Conservation (phyloP, 2,888 invertebrate species). For the Ariolimax columbianus region DNA sequence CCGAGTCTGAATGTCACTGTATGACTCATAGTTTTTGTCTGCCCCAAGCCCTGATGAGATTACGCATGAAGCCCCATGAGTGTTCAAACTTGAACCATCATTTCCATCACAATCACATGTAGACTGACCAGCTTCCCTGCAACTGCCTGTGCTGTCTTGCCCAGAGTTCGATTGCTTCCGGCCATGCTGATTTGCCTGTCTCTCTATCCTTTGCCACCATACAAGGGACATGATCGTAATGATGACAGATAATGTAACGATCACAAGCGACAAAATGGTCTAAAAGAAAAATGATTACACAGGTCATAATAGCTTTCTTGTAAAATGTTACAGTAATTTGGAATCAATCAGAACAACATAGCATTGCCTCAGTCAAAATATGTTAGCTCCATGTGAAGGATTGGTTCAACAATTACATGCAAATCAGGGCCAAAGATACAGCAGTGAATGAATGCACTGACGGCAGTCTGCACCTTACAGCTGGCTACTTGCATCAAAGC, state of each 20-base stretch:
- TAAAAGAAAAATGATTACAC: constrained; percentile 58
- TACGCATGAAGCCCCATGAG: background rate
- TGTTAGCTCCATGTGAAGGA: too few species aligned
- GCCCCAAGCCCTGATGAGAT: background rate
- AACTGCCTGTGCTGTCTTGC: background rate
- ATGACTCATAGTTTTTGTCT: constrained; percentile 18
- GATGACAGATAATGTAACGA: constrained; percentile 78
- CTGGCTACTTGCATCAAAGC: too few species aligned
- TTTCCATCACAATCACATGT: background rate
- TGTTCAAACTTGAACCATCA: background rate
- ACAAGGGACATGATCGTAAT: constrained; percentile 90
- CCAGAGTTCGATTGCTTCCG: background rate
- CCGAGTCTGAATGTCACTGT: constrained; percentile 1
- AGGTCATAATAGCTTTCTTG: too few species aligned
- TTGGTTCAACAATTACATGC: too few species aligned
- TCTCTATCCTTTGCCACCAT: constrained; percentile 86
- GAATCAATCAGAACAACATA: too few species aligned
- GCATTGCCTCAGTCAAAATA: too few species aligned
- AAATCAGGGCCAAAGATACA: too few species aligned
- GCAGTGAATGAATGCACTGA: too few species aligned
- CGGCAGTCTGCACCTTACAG: too few species aligned
- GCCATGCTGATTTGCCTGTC: constrained; percentile 27
- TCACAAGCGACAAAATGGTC: constrained; percentile 66
- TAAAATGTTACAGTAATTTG: too few species aligned
- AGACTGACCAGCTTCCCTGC: background rate